Evolutionary conservation across 2,888 invertebrate species (phyloP).

Genomic region (Leptinotarsa haldemani): DNA sequence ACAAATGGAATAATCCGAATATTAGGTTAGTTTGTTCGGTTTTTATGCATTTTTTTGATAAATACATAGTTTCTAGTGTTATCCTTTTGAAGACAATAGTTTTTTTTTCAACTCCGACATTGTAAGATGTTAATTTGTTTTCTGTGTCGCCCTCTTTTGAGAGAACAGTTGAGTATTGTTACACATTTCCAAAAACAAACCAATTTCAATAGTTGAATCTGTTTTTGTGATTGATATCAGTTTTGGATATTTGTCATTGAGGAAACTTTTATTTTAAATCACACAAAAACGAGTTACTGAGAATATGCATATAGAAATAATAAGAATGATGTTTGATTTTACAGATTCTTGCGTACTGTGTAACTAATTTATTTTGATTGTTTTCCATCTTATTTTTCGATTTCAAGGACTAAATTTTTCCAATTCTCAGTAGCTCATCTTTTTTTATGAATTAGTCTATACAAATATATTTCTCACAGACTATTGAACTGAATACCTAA

Average conservation of each 20-base stretch:
- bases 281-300: neutral
- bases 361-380: too few species aligned
- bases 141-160: neutral
- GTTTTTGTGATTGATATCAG: neutral
- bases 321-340: too few species aligned
- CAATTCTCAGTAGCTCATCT: neutral
- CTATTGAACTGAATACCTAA: constrained; percentile 4
- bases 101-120: neutral
- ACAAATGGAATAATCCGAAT: neutral
- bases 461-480: neutral
- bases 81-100: constrained; percentile 2
- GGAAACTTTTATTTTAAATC: neutral
- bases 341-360: too few species aligned
- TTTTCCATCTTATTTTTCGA: neutral
- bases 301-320: neutral
- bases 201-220: neutral
- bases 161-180: neutral
- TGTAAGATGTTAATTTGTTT: neutral
- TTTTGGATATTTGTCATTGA: neutral
- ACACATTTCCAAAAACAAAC: neutral
- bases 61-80: constrained; percentile 14
- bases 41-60: constrained; percentile 7
- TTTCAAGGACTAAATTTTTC: neutral
- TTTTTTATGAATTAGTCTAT: neutral
- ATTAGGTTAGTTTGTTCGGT: neutral